Evolutionary conservation across 2,888 invertebrate species (phyloP).

Genomic region (Serripes groenlandicus): DNA sequence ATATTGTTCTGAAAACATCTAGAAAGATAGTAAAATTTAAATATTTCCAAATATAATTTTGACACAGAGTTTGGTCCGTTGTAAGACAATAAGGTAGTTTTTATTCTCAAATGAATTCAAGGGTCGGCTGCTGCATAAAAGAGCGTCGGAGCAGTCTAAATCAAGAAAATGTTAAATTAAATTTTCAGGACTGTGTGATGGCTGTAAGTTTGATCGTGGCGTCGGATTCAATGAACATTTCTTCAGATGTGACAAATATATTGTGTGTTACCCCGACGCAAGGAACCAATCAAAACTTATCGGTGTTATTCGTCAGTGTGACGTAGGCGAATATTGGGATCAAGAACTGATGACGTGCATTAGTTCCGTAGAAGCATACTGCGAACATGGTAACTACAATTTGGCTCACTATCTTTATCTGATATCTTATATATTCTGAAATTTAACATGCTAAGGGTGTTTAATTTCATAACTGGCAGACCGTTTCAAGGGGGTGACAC

Average conservation of each 20-base stretch:
- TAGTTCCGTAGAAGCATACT: constrained; percentile 40
- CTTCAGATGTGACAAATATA: constrained; percentile 61
- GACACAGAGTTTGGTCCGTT: no score
- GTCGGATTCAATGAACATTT: constrained; percentile 64
- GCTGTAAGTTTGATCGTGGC: constrained; percentile 62
- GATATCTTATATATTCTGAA: no score
- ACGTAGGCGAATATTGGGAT: constrained; percentile 63
- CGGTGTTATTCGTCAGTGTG: constrained; percentile 51
- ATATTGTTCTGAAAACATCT: no score
- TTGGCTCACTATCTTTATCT: no score
- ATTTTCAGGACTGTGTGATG: constrained; percentile 57
- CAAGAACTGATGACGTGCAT: constrained; percentile 57
- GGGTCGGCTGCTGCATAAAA: background rate
- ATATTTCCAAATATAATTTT: no score
- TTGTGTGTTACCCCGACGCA: constrained; percentile 58
- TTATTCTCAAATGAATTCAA: background rate
- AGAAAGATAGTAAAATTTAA: no score
- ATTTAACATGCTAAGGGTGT: no score
- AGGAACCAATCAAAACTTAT: constrained; percentile 31
- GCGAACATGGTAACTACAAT: constrained; percentile 42
- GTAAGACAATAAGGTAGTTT: no score
- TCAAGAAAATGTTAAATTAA: background rate
- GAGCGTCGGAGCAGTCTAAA: background rate
- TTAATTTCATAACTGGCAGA: no score
- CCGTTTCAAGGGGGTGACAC: no score